Conservation (phyloP, 2,888 invertebrate species). For the Oconnorella tubifera region DNA sequence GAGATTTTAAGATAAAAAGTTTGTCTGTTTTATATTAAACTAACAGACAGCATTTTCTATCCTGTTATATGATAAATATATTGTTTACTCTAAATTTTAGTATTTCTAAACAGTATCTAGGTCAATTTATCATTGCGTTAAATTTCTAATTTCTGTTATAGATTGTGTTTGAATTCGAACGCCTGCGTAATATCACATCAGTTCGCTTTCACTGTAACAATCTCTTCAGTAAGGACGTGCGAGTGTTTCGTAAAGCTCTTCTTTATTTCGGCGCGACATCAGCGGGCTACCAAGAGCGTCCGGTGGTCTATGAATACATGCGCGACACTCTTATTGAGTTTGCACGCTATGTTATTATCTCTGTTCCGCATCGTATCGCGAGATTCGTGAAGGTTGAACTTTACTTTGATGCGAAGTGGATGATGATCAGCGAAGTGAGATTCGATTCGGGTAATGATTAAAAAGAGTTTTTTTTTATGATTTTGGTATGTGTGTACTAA, state of each 20-base stretch:
- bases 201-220: slow-evolving; percentile 81
- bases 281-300: slow-evolving; percentile 43
- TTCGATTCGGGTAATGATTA: slow-evolving; percentile 71
- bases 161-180: slow-evolving; percentile 81
- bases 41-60: too few relatives aligned
- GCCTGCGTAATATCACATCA: slow-evolving; percentile 79
- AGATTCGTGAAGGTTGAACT: slow-evolving; percentile 73
- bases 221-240: slow-evolving; percentile 77
- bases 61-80: too few relatives aligned
- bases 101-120: too few relatives aligned
- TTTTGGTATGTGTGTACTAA: too few relatives aligned
- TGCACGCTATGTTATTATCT: slow-evolving; percentile 78
- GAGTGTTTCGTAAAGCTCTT: slow-evolving; percentile 76
- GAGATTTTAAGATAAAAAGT: too few relatives aligned
- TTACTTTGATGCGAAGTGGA: slow-evolving; percentile 79
- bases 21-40: too few relatives aligned
- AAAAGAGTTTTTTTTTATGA: too few relatives aligned
- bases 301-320: slow-evolving; percentile 65
- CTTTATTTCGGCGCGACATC: slow-evolving; percentile 64
- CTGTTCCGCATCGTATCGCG: slow-evolving; percentile 76
- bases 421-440: slow-evolving; percentile 82
- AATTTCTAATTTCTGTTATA: slow-evolving; percentile 4
- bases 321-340: slow-evolving; percentile 76
- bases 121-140: too few relatives aligned
- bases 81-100: too few relatives aligned